Conservation (phyloP, 2,113 vertebrate genomes). For the Myotis davidii region DNA sequence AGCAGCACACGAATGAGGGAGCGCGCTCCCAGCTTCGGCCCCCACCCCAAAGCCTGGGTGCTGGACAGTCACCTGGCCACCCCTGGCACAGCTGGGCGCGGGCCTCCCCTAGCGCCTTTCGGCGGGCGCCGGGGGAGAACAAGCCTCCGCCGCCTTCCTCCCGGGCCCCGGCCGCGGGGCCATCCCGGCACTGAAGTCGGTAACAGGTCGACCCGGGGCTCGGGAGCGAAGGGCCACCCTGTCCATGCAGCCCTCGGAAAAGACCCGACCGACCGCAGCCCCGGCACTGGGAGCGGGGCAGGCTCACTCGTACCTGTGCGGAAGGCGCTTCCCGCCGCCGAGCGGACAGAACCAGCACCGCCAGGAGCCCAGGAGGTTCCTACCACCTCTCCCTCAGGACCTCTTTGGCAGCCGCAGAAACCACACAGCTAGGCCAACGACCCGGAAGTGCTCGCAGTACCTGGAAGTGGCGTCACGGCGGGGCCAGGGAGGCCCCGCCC, state of each 20-base stretch:
- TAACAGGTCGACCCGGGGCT: neutral
- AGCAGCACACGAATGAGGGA: neutral
- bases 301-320: slow-evolving; percentile 37
- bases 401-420: neutral
- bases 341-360: neutral
- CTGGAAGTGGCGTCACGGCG: slow-evolving; percentile 51
- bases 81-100: neutral
- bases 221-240: neutral
- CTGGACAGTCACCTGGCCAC: neutral
- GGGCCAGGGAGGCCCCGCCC: neutral
- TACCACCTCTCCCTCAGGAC: neutral
- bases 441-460: slow-evolving; percentile 68
- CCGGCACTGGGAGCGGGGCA: neutral
- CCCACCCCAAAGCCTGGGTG: neutral
- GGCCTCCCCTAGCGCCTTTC: neutral
- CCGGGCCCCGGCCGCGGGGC: neutral
- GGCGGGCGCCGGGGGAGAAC: neutral
- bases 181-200: neutral
- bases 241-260: neutral
- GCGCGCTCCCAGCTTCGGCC: neutral
- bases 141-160: neutral
- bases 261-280: neutral
- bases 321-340: slow-evolving; percentile 46
- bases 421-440: neutral
- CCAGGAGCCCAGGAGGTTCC: too few species aligned